Conservation (phyloP, 2,797 vertebrate genomes). For the Rhyacichthys aspro region DNA sequence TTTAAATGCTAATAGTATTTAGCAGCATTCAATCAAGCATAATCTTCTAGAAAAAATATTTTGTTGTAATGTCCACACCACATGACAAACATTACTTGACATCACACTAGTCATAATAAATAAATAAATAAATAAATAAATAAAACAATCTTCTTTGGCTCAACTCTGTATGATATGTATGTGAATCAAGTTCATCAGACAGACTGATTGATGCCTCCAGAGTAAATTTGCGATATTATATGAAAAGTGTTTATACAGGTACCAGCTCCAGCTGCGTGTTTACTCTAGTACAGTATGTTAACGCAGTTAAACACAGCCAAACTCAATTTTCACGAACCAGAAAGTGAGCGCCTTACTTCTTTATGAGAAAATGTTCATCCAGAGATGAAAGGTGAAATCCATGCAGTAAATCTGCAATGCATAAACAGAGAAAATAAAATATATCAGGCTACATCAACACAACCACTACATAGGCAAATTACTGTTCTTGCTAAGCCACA, state of each 20-base stretch:
- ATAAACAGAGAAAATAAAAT: too few species aligned
- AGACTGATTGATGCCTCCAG: background rate
- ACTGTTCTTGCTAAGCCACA: too few species aligned
- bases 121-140: slow-evolving; percentile 1
- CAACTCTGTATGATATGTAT: background rate
- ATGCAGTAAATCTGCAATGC: too few species aligned
- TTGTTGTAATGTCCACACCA: too few species aligned
- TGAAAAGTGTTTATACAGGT: slow-evolving; percentile 3
- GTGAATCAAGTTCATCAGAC: too few species aligned
- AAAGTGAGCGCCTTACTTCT: background rate
- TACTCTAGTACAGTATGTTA: slow-evolving; percentile 3
- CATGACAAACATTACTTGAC: too few species aligned
- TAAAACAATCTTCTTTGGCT: background rate
- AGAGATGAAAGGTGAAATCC: background rate
- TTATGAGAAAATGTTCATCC: slow-evolving; percentile 7
- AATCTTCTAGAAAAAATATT: too few species aligned
- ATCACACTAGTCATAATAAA: too few species aligned
- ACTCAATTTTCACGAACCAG: slow-evolving; percentile 1
- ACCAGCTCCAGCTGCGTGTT: slow-evolving; percentile 4
- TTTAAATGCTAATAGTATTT: too few species aligned
- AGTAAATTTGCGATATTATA: slow-evolving; percentile 1
- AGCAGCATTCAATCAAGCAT: too few species aligned
- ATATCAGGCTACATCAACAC: too few species aligned
- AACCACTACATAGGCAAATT: too few species aligned
- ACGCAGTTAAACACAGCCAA: slow-evolving; percentile 8